Evolutionary conservation across 2,113 vertebrate genomes (phyloP).

Genomic region (Illadopsis cleaveri): DNA sequence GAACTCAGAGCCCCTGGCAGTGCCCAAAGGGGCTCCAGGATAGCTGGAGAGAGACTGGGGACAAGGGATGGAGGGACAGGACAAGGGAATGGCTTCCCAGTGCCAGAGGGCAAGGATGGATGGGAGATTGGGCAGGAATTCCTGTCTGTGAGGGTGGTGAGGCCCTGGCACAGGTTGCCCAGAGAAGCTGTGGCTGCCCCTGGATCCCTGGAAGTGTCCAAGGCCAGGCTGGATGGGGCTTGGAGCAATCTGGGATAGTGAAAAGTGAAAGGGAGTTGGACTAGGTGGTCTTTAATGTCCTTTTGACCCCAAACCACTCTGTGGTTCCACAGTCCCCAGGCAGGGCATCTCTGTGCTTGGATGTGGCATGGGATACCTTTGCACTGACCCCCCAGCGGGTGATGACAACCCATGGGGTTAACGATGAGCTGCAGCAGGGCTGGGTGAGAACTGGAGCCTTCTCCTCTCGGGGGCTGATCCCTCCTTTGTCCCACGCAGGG

Average conservation of each 20-base stretch:
- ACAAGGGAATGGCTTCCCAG: not conserved
- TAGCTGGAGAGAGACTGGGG: not conserved
- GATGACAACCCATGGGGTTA: accelerated
- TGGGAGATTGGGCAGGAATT: not conserved
- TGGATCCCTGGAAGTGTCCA: not conserved
- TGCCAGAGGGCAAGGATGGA: not conserved
- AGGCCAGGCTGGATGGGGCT: accelerated
- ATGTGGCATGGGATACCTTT: accelerated
- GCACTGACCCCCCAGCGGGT: accelerated
- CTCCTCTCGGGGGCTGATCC: accelerated
- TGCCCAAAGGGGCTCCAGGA: not conserved
- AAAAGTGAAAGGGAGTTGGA: not conserved
- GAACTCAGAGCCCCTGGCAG: not conserved
- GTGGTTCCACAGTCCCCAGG: accelerated
- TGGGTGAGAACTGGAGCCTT: accelerated
- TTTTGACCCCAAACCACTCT: not conserved
- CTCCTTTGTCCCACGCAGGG: slow-evolving; percentile 73
- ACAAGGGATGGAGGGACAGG: not conserved
- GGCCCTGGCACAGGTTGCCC: accelerated
- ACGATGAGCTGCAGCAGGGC: accelerated
- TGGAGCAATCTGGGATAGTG: accelerated
- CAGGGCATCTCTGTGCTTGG: not conserved
- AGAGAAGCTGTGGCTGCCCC: not conserved
- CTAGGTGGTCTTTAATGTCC: accelerated
- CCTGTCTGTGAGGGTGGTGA: accelerated